phyloP scores from a whole-genome alignment of 2,888 invertebrate genomes.

The Coleophora flavipennella region DNA sequence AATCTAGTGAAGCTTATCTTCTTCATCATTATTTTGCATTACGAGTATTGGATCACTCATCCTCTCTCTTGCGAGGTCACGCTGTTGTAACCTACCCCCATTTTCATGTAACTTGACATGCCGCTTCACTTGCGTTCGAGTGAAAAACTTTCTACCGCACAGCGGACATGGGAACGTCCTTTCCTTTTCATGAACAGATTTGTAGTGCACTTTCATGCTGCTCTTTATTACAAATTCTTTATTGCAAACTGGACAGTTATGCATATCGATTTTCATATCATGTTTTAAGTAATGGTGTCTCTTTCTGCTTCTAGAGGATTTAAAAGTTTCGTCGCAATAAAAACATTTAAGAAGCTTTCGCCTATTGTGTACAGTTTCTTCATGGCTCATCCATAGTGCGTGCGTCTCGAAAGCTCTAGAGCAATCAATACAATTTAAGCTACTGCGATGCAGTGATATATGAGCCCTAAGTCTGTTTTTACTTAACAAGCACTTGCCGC shows the following conservation, averaged over 20 bases:
- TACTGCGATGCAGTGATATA: constrained; percentile 34
- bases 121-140: constrained; percentile 41
- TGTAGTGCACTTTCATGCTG: constrained; percentile 45
- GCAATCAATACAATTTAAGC: constrained; percentile 42
- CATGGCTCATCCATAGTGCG: constrained; percentile 39
- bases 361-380: constrained; percentile 35
- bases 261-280: constrained; percentile 32
- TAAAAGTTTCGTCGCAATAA: constrained; percentile 43
- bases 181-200: constrained; percentile 57
- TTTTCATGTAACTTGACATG: constrained; percentile 54
- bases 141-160: constrained; percentile 67
- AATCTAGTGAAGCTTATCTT: too few species aligned
- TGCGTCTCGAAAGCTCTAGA: constrained; percentile 39
- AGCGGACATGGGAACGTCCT: constrained; percentile 56
- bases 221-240: constrained; percentile 47
- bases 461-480: constrained; percentile 49
- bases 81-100: constrained; percentile 56
- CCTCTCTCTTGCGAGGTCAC: constrained; percentile 51
- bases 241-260: constrained; percentile 42
- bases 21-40: too few species aligned
- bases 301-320: constrained; percentile 40
- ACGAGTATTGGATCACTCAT: too few species aligned
- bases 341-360: constrained; percentile 39
- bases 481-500: constrained; percentile 54
- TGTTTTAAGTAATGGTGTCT: constrained; percentile 38